phyloP scores from a whole-genome alignment of 92 coral and sea anemone species.

The Paramuricea clavata region DNA sequence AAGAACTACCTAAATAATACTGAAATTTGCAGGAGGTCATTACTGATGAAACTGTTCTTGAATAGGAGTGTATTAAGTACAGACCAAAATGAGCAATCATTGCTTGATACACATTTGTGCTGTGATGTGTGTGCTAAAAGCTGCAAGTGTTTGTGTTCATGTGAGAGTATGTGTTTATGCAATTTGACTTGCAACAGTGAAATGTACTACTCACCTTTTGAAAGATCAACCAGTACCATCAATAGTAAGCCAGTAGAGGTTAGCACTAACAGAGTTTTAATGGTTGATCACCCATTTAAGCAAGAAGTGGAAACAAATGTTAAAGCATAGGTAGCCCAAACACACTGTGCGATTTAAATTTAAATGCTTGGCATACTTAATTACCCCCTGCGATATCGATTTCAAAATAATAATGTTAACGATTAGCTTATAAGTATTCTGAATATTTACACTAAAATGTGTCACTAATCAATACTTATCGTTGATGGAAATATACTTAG shows the following conservation, averaged over 20 bases:
- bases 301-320: constrained; percentile 2
- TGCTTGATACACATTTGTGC: constrained; percentile 36
- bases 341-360: no score
- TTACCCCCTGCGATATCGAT: no score
- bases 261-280: neutral
- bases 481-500: no score
- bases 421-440: no score
- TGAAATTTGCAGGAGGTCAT: constrained; percentile 24
- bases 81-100: neutral
- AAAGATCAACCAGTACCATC: neutral
- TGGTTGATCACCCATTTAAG: constrained; percentile 8
- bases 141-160: constrained; percentile 55
- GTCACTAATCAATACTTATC: no score
- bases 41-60: constrained; percentile 33
- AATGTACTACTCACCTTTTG: constrained; percentile 46
- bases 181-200: constrained; percentile 45
- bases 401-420: no score
- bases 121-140: constrained; percentile 68
- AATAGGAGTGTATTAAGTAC: neutral
- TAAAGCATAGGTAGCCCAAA: no score
- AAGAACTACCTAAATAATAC: constrained; percentile 49
- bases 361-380: no score
- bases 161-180: neutral
- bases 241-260: neutral
- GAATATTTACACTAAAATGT: no score